Percentiles rank a stretch among this genome's conserved stretches.
Evolutionary conservation across 2,888 invertebrate genomes (phyloP).

Genomic region (Nezara viridula): DNA sequence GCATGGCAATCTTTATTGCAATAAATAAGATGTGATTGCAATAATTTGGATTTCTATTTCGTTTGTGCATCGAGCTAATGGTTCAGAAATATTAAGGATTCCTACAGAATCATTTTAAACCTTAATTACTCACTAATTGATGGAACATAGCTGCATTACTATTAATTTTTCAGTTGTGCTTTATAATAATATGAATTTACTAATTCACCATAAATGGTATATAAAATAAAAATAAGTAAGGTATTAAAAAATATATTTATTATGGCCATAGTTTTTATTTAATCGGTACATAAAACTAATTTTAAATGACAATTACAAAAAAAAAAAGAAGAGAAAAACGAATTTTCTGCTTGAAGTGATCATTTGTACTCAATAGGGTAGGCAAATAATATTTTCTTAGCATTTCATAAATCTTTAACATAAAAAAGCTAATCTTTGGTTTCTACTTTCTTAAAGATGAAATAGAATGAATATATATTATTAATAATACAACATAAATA

Average conservation of each 20-base stretch:
- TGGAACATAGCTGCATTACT: too few relatives aligned
- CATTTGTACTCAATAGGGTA: constrained; percentile 57
- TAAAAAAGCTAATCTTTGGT: constrained; percentile 60
- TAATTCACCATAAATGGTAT: not conserved
- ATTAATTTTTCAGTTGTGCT: too few relatives aligned
- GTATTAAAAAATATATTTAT: constrained; percentile 47
- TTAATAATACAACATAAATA: constrained; percentile 51
- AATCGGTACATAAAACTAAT: constrained; percentile 47
- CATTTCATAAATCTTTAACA: constrained; percentile 50
- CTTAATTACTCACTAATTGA: too few relatives aligned
- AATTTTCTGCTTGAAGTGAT: constrained; percentile 7
- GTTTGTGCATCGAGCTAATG: too few relatives aligned
- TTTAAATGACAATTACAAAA: constrained; percentile 38
- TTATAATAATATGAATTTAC: too few relatives aligned
- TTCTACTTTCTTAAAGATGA: constrained; percentile 56
- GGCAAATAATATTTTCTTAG: constrained; percentile 51
- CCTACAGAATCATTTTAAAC: too few relatives aligned
- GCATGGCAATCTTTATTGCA: too few relatives aligned
- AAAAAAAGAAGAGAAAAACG: constrained; percentile 13
- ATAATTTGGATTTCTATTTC: too few relatives aligned
- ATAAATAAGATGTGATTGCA: too few relatives aligned
- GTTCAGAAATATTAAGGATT: too few relatives aligned
- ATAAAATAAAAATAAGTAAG: constrained; percentile 18
- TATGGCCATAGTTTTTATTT: constrained; percentile 56
- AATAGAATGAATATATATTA: constrained; percentile 51